Evolutionary conservation across 2,797 vertebrate species (phyloP).

Genomic region (Anguilla anguilla): DNA sequence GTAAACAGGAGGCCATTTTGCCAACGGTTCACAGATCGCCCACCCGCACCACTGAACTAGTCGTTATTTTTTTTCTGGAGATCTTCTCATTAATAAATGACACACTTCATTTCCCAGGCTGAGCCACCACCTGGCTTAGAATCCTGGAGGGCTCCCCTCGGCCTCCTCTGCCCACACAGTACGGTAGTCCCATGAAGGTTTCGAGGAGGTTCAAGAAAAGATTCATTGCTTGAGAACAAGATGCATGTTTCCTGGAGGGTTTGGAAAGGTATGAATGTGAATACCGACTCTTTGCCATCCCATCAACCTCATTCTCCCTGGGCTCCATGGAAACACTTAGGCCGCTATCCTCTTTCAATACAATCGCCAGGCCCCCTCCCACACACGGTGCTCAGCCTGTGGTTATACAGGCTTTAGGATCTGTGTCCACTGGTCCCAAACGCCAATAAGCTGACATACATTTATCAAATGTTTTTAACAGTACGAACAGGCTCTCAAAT

Average conservation of each 20-base stretch:
- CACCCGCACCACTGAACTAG: constrained; percentile 65
- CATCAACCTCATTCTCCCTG: background rate
- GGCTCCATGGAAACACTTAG: background rate
- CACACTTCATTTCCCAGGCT: constrained; percentile 69
- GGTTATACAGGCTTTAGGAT: background rate
- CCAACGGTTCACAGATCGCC: constrained; percentile 64
- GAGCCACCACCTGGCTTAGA: constrained; percentile 54
- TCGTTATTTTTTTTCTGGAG: constrained; percentile 62
- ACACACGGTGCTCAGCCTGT: background rate
- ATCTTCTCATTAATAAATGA: constrained; percentile 73
- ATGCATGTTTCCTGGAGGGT: background rate
- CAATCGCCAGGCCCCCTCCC: background rate
- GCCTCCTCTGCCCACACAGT: background rate
- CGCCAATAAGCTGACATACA: too few relatives aligned
- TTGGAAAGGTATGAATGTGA: background rate
- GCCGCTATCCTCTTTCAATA: background rate
- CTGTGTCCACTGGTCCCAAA: background rate
- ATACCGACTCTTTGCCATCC: background rate
- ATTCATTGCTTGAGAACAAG: background rate
- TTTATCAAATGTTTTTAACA: background rate
- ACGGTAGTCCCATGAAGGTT: background rate
- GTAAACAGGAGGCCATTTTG: constrained; percentile 69
- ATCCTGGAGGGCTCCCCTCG: background rate
- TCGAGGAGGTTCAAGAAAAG: background rate
- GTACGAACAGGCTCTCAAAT: too few relatives aligned